phyloP scores from a whole-genome alignment of 1,140 invertebrate species.

The Ptiloglossa arizonensis region DNA sequence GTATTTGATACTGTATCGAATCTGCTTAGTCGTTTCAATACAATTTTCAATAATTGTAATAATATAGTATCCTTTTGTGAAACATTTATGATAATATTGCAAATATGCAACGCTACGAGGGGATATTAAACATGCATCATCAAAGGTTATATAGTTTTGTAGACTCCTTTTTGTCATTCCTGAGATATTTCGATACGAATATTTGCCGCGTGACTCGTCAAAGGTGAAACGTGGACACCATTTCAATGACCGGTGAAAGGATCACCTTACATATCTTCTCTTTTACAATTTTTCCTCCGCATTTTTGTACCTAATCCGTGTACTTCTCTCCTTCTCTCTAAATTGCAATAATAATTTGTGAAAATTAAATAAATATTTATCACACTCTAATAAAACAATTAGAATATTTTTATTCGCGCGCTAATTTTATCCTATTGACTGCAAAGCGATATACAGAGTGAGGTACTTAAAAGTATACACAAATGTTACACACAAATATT shows the following conservation, averaged over 20 bases:
- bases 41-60: no score
- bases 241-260: constrained; percentile 39
- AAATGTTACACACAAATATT: no score
- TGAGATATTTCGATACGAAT: constrained; percentile 22
- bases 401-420: no score
- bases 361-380: background rate
- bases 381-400: no score
- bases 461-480: no score
- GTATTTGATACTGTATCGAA: no score
- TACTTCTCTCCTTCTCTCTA: background rate
- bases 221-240: constrained; percentile 42
- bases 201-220: constrained; percentile 62
- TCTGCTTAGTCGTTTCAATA: no score
- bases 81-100: background rate
- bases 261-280: constrained; percentile 9
- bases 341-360: background rate
- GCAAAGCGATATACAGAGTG: no score
- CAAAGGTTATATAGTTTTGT: background rate
- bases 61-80: background rate
- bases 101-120: background rate
- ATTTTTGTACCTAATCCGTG: background rate
- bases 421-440: no score
- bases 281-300: background rate
- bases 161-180: background rate
- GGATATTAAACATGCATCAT: background rate